Base-by-base conservation (phyloP, 2,113 vertebrate species). In the Dasypus novemcinctus region DNA sequence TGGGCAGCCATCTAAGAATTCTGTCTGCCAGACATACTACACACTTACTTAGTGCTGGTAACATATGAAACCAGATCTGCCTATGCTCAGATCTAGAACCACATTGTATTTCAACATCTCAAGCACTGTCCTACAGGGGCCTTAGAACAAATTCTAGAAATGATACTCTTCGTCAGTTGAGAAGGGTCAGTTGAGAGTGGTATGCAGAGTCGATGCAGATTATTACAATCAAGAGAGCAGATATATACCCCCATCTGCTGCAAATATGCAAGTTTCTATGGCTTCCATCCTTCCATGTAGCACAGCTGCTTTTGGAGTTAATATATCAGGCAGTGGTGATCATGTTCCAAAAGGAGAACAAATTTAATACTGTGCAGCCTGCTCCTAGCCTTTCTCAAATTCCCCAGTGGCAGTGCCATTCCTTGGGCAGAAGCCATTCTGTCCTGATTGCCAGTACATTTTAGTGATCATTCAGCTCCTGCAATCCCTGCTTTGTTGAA, bases 241-340 rank as follows among this genome's bases (percentile, higher is more conserved):
- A 3, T 1, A 0, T 46, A 2, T 46, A 14, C 72, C 76, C 4
- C 25, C 86, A 0, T 61, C 25, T 31, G 23, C 66, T 33, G 4
- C n/a, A 80, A 80, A 71, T 18, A 38, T 3, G 1, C 11, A 54
- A 17, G 38, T 27, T 27, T 78, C 46, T 74, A 4, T 71, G 38
- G 49, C 54, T 41, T 80, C 46, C 11, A 84, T 54, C 52, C 36
- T 12, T 80, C 46, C 33, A 33, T 75, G 57, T 95, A 80, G 36
- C 11, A 7, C 2, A 75, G 43, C 84, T 85, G n/a, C 38, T 66
- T 84, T 63, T 78, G n/a, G 54, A 82, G 11, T 21, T 14, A 63
- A 18, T 29, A 57, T n/a, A 52, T 64, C 49, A 66, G 33, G 43
- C 36, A 43, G 57, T 36, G n/a, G 11, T 61, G 80, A 31, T 64